Percentiles rank a stretch among this genome's conserved stretches.
Evolutionary conservation across 2,888 invertebrate species (phyloP).

Genomic region (Melinaea marsaeus): DNA sequence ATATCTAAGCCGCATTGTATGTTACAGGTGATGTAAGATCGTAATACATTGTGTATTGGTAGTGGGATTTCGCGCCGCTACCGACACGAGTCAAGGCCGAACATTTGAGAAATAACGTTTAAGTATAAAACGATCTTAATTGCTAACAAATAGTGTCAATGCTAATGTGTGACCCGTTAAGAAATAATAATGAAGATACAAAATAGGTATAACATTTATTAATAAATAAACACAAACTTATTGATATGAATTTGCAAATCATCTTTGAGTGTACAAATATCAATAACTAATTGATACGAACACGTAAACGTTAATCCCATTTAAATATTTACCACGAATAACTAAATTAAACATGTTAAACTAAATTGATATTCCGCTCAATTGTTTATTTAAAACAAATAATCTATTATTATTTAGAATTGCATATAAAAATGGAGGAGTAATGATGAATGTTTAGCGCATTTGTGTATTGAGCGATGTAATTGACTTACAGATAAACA

Average conservation of each 20-base stretch:
- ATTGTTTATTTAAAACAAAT: neutral
- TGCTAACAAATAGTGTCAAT: conserved; percentile 46
- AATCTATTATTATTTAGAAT: conserved; percentile 10
- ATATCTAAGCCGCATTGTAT: conserved; percentile 28
- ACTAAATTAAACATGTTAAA: too few species aligned
- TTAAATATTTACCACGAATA: too few species aligned
- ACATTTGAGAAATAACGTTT: conserved; percentile 46
- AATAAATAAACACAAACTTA: neutral
- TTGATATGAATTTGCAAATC: neutral
- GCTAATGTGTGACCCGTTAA: conserved; percentile 30
- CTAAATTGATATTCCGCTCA: too few species aligned
- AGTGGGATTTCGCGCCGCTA: conserved; percentile 27
- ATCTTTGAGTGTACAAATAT: too few species aligned
- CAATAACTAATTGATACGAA: too few species aligned
- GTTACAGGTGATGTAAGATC: neutral
- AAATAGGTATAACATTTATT: neutral
- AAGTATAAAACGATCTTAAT: conserved; percentile 47
- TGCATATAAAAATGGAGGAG: conserved; percentile 20
- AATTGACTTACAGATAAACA: conserved; percentile 43
- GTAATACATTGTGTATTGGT: conserved; percentile 1
- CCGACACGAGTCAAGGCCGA: conserved; percentile 40
- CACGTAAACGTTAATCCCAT: too few species aligned
- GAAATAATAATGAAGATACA: conserved; percentile 6
- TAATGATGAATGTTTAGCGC: conserved; percentile 26
- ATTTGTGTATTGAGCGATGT: conserved; percentile 34